Percentiles rank a stretch among this genome's conserved stretches.
These are phyloP conservation scores for Andricus curvator DNA, from an alignment of 2,888 invertebrate species.

Conservation along the genomic window DNA sequence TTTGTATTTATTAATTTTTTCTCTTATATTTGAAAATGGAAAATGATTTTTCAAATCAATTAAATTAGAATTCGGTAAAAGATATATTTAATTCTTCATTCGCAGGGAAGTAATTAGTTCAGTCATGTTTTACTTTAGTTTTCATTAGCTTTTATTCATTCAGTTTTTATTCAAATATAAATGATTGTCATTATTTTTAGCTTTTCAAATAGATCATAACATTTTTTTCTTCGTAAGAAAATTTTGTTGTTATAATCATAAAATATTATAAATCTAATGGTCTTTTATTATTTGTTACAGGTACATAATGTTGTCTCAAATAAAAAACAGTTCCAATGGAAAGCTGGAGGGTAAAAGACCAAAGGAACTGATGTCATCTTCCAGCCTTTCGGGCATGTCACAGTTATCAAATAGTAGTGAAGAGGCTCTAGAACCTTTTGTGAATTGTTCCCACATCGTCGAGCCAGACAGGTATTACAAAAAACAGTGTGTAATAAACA, in stretches of 20 bases:
- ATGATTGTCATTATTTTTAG: too few species aligned
- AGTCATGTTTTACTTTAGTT: too few species aligned
- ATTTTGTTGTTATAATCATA: neutral
- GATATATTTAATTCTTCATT: too few species aligned
- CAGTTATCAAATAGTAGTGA: conserved; percentile 76
- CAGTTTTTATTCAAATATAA: too few species aligned
- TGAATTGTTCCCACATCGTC: conserved; percentile 71
- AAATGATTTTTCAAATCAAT: too few species aligned
- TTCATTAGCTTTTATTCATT: too few species aligned
- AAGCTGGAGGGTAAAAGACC: conserved; percentile 73
- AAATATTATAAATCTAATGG: neutral
- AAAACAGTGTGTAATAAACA: neutral
- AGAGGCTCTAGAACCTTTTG: conserved; percentile 73
- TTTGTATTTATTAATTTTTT: too few species aligned
- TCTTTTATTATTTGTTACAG: conserved; percentile 49
- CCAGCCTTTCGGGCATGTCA: conserved; percentile 76
- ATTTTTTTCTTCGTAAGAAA: neutral
- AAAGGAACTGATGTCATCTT: conserved; percentile 75
- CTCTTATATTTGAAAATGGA: too few species aligned
- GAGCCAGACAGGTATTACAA: conserved; percentile 68
- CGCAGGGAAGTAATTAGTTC: too few species aligned
- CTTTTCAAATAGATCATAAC: too few species aligned
- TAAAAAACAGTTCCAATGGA: conserved; percentile 63
- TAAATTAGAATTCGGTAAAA: too few species aligned
- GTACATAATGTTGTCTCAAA: conserved; percentile 69